Conservation (phyloP, 2,888 invertebrate species). For the Synergus umbraculus region DNA sequence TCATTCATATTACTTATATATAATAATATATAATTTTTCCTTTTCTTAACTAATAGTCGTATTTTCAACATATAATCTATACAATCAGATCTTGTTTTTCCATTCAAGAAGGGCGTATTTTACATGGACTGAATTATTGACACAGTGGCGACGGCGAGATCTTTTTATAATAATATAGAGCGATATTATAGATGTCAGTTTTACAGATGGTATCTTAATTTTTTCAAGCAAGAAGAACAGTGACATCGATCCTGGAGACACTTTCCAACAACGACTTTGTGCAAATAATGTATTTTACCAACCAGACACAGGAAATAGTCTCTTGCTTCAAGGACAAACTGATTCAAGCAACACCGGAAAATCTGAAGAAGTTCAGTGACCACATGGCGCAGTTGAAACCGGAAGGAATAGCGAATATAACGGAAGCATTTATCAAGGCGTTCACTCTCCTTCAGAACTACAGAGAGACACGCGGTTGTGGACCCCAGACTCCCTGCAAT, state of each 20-base stretch:
- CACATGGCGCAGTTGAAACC: conserved; percentile 84
- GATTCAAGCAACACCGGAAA: conserved; percentile 93
- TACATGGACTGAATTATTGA: too few relatives aligned
- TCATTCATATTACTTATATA: too few relatives aligned
- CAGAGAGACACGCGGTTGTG: conserved; percentile 79
- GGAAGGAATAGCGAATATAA: conserved; percentile 90
- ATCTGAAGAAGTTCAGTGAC: conserved; percentile 86
- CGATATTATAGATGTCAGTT: too few relatives aligned
- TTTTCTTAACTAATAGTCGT: too few relatives aligned
- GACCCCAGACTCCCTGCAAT: conserved; percentile 86
- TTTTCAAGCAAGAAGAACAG: conserved; percentile 80
- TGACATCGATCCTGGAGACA: conserved; percentile 93
- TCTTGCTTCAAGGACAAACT: conserved; percentile 90
- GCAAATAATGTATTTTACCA: conserved; percentile 92
- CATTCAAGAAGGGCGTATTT: too few relatives aligned
- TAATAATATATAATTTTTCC: too few relatives aligned
- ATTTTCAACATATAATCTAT: too few relatives aligned
- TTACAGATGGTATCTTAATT: neutral
- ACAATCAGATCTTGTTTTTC: too few relatives aligned
- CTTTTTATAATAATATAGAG: too few relatives aligned
- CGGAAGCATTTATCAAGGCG: conserved; percentile 88
- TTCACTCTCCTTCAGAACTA: conserved; percentile 87
- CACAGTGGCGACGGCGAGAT: too few relatives aligned
- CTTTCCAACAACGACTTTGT: conserved; percentile 99
- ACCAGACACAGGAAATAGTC: conserved; percentile 86